Evolutionary conservation across 1,140 invertebrate genomes (phyloP).

Genomic region (Aphelinus certus): DNA sequence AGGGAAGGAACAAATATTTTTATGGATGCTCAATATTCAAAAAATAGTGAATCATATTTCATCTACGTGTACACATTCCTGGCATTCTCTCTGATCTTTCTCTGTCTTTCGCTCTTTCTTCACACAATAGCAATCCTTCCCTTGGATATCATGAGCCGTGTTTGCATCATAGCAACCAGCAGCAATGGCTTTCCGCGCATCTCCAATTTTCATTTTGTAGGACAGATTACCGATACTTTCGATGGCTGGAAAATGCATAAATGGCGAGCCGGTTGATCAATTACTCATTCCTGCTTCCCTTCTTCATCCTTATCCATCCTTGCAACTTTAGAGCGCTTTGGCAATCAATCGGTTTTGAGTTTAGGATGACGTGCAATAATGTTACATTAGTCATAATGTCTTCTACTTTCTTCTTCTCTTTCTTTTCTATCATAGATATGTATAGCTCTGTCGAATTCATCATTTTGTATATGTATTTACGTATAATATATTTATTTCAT

Average conservation of each 20-base stretch:
- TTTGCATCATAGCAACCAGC: too few species aligned
- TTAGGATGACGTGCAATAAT: not conserved
- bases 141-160: too few species aligned
- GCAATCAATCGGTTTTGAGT: conserved; percentile 23
- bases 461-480: conserved; percentile 21
- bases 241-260: conserved; percentile 41
- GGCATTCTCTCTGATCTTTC: conserved; percentile 18
- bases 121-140: not conserved
- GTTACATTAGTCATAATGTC: not conserved
- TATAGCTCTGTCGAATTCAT: not conserved
- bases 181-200: not conserved
- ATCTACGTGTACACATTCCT: conserved; percentile 30
- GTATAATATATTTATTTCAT: conserved; percentile 7
- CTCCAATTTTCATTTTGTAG: conserved; percentile 49
- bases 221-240: conserved; percentile 49
- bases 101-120: not conserved
- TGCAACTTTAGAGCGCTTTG: not conserved
- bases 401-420: not conserved
- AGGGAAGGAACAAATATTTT: too few species aligned
- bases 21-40: too few species aligned
- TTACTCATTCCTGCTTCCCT: conserved; percentile 6
- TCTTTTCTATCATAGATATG: not conserved
- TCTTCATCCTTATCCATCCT: not conserved
- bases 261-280: conserved; percentile 47
- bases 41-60: too few species aligned